Base-by-base conservation (phyloP, 2,888 invertebrate species). In the Mythimna impura region DNA sequence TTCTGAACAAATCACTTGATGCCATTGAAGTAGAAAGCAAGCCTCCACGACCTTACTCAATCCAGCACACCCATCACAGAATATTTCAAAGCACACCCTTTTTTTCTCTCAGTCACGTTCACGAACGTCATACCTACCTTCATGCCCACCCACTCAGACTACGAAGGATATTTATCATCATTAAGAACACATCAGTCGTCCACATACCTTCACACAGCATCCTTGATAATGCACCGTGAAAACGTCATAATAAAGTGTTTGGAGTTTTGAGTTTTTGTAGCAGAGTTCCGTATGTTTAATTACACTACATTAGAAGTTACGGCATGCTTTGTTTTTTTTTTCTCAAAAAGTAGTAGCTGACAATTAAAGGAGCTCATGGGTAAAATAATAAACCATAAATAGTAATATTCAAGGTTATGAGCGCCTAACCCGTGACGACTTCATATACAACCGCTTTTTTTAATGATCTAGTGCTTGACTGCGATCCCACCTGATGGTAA, bases 151-250 rank as follows among this genome's bases (percentile, higher is more conserved):
- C 73, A 66, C 73, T 60, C 30, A 43, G 73, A 10, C 30, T 54
- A 25, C 62, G 54, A 60, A 69, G 76, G 80, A 80, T 66, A 85
- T 85, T 78, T 78, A 82, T 84, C 82, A 85, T 80, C 87, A 85
- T 88, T 85, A 88, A 81, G 80, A 88, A 82, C 63, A 74, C 86
- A 83, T 87, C 86, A 88, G 60, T 50, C 40, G 34, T 55, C 52
- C 36, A 62, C 66, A 72, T 75, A 68, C 76, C 83, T 71, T 62
- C 17, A 52, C 62, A 58, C 55, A 62, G 52, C n/a, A 73, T 82
- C 78, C 82, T 83, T 83, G 61, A 20, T 82, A 84, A 82, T 61
- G 57, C 67, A 20, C 77, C 84, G 66, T 82, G 74, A 76, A 86
- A 85, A 76, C 63, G 66, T 52, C 17, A 7, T 50, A 47, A 70